phyloP scores from a whole-genome alignment of 2,797 vertebrate genomes.

The Tangara arthus region DNA sequence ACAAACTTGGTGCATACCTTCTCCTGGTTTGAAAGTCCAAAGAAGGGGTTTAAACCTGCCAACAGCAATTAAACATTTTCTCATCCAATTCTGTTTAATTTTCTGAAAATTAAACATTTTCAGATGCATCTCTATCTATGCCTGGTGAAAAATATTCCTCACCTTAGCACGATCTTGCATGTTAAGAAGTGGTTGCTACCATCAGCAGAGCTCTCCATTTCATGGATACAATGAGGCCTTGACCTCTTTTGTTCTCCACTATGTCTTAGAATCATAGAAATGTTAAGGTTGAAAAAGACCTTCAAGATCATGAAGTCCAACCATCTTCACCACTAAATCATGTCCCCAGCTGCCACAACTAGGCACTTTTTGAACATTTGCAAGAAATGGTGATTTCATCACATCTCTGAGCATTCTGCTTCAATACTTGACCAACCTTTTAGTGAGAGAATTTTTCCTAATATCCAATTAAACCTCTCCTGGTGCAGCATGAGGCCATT shows the following conservation, averaged over 20 bases:
- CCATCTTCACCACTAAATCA: not conserved
- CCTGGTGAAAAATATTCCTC: not conserved
- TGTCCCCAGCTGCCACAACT: not conserved
- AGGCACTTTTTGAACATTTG: not conserved
- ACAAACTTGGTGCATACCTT: not conserved
- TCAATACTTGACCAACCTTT: not conserved
- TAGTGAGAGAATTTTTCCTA: not conserved
- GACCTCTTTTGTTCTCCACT: not conserved
- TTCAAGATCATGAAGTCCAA: not conserved
- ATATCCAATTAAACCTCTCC: not conserved
- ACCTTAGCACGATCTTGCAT: not conserved
- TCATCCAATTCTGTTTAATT: not conserved
- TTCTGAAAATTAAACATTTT: not conserved
- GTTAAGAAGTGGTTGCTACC: fast-evolving
- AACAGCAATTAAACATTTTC: not conserved
- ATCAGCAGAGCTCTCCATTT: not conserved
- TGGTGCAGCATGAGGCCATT: not conserved
- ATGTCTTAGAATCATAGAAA: not conserved
- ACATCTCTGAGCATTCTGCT: not conserved
- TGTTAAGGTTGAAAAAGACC: not conserved
- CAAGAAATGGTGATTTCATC: not conserved
- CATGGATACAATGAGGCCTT: not conserved
- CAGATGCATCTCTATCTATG: not conserved
- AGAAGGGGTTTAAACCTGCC: not conserved
- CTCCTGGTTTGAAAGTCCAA: not conserved